phyloP scores from a whole-genome alignment of 2,888 invertebrate genomes.

The Gortyna flavago region DNA sequence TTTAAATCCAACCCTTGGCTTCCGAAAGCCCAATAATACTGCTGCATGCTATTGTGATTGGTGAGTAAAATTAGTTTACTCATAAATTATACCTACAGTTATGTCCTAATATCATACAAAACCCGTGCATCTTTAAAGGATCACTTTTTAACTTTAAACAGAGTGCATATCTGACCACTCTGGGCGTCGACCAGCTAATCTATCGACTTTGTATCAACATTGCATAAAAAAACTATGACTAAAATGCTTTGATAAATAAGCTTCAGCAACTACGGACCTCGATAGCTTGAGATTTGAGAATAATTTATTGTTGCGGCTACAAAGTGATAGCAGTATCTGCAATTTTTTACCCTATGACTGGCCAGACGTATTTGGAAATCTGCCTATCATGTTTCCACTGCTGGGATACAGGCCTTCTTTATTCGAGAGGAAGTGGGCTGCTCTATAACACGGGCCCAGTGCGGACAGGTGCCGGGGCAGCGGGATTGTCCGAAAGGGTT shows the following conservation, averaged over 20 bases:
- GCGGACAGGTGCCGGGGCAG: background rate
- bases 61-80: too few relatives aligned
- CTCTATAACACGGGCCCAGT: background rate
- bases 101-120: constrained; percentile 18
- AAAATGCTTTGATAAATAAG: constrained; percentile 41
- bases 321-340: constrained; percentile 20
- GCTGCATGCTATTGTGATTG: too few relatives aligned
- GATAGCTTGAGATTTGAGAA: constrained; percentile 3
- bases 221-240: constrained; percentile 33
- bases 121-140: constrained; percentile 9
- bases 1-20: too few relatives aligned
- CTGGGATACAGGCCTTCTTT: background rate
- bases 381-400: too few relatives aligned
- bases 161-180: constrained; percentile 14
- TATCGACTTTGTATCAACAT: constrained; percentile 31
- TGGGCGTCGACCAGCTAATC: constrained; percentile 32
- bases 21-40: too few relatives aligned
- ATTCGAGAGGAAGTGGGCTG: background rate
- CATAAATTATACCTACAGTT: background rate
- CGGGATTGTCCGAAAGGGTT: too few relatives aligned
- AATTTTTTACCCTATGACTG: background rate
- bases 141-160: background rate
- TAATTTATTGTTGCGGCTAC: constrained; percentile 5
- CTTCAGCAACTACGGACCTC: constrained; percentile 9
- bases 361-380: background rate